Base-by-base conservation (phyloP, 2,888 invertebrate genomes). In the Hemithea aestivaria region DNA sequence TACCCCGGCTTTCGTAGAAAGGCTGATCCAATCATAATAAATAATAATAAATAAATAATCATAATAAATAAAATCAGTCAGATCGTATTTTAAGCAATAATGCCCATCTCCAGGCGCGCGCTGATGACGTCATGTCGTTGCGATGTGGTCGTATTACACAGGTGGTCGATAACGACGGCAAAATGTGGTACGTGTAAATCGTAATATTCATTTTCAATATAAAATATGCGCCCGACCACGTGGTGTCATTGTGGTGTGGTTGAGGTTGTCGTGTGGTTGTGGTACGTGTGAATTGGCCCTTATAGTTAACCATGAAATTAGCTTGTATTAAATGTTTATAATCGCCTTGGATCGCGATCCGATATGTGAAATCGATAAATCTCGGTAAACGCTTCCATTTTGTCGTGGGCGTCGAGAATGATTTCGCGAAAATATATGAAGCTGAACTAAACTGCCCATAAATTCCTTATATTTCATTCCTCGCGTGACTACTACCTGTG, bases 61-160 rank as follows among this genome's bases (percentile, higher is more conserved):
- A n/a, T n/a, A n/a, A n/a, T n/a, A n/a, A n/a, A n/a, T n/a, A n/a
- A n/a, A n/a, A n/a, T n/a, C n/a, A n/a, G n/a, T n/a, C n/a, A n/a
- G n/a, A n/a, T n/a, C n/a, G n/a, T n/a, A n/a, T n/a, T n/a, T n/a
- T n/a, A n/a, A n/a, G n/a, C n/a, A n/a, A n/a, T n/a, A n/a, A n/a
- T n/a, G n/a, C n/a, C n/a, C n/a, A n/a, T n/a, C n/a, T n/a, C n/a
- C 40, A 40, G 42, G 42, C 46, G 40, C 47, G 43, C 40, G 40
- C 47, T 43, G 43, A 43, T 44, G 43, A 40, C 48, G 45, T 45
- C 45, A 43, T 40, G 39, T 44, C 44, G 12, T 45, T 36, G 27
- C n/a, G n/a, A n/a, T n/a, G n/a, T n/a, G n/a, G n/a, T n/a, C n/a
- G n/a, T n/a, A n/a, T 27, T 26, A 26, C 26, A 24, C 28, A 29